phyloP scores from a whole-genome alignment of 2,797 vertebrate genomes.

The Thalassophryne amazonica region DNA sequence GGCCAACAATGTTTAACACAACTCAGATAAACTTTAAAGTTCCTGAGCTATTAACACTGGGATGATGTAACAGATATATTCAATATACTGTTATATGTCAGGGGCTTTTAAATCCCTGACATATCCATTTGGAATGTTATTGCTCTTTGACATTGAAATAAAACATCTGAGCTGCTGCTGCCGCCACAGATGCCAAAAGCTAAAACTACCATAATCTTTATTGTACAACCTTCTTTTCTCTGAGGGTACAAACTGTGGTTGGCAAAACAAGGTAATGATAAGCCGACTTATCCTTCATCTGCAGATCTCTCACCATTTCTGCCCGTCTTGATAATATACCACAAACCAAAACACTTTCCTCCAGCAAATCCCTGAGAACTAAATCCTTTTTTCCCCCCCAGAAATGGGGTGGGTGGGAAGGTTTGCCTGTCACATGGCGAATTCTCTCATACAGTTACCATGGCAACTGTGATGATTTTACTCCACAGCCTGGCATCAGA shows the following conservation, averaged over 20 bases:
- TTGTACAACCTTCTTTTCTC: slow-evolving; percentile 26
- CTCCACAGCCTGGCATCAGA: slow-evolving; percentile 52
- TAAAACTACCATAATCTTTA: slow-evolving; percentile 60
- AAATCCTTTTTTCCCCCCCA: slow-evolving; percentile 60
- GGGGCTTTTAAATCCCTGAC: slow-evolving; percentile 42
- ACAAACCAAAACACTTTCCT: slow-evolving; percentile 67
- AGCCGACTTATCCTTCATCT: slow-evolving; percentile 57
- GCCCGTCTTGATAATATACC: slow-evolving; percentile 20
- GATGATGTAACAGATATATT: too few species aligned
- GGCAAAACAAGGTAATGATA: slow-evolving; percentile 49
- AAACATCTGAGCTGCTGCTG: slow-evolving; percentile 40
- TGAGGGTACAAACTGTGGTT: slow-evolving; percentile 33
- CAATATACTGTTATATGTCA: slow-evolving; percentile 37
- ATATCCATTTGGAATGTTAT: slow-evolving; percentile 44
- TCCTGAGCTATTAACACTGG: slow-evolving; percentile 18
- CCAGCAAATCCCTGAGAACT: slow-evolving; percentile 65
- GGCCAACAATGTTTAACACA: not conserved
- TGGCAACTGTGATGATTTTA: slow-evolving; percentile 71
- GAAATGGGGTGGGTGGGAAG: slow-evolving; percentile 12
- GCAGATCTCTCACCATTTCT: slow-evolving; percentile 36
- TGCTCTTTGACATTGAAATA: slow-evolving; percentile 48
- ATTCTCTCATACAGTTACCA: slow-evolving; percentile 67
- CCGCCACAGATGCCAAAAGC: slow-evolving; percentile 56
- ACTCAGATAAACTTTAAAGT: not conserved
- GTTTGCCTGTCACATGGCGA: slow-evolving; percentile 56